Conservation (phyloP, 2,888 invertebrate species). For the Nasonovia ribisnigri region DNA sequence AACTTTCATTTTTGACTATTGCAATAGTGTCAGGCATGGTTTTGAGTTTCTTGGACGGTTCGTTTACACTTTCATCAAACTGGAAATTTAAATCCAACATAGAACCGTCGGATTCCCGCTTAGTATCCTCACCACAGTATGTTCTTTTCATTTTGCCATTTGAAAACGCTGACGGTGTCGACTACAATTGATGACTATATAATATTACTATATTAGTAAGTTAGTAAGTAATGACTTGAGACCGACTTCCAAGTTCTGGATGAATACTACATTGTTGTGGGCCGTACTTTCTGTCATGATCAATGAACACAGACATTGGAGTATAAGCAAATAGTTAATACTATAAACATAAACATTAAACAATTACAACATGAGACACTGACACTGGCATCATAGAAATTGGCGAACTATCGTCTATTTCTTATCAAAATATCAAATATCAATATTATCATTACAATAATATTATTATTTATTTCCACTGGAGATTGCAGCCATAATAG, state of each 20-base stretch:
- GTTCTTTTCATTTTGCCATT: conserved; percentile 41
- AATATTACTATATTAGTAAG: not conserved
- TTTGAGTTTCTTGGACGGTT: not conserved
- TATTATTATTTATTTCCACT: no score
- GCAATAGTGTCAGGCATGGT: not conserved
- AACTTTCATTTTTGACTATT: not conserved
- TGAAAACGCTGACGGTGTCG: not conserved
- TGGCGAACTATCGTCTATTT: no score
- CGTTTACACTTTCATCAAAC: conserved; percentile 24
- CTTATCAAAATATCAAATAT: no score
- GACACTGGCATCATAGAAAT: no score
- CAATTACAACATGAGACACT: no score
- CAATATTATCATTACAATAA: no score
- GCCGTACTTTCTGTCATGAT: not conserved
- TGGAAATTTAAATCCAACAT: not conserved
- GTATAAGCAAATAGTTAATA: no score
- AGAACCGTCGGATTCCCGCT: not conserved
- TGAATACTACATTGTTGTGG: not conserved
- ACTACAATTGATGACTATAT: not conserved
- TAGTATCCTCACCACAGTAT: not conserved
- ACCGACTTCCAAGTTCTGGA: not conserved
- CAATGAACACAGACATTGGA: not conserved
- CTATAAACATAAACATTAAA: no score
- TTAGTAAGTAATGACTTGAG: not conserved
- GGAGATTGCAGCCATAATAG: no score